Evolutionary conservation across 2,113 vertebrate species (phyloP).

Genomic region (Andinoacara biseriatus): DNA sequence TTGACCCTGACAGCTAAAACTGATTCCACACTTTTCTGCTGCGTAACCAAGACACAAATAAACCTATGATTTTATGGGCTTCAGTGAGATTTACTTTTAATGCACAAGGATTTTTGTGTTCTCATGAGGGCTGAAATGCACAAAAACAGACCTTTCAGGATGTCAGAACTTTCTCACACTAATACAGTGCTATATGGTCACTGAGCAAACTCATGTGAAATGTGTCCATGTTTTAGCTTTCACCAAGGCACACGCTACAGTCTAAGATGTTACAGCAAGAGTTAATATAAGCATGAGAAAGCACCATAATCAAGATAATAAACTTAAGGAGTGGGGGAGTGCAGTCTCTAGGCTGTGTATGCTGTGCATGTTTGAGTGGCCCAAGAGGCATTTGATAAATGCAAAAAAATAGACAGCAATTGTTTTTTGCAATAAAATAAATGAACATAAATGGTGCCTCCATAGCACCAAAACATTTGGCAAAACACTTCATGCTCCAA

Average conservation of each 20-base stretch:
- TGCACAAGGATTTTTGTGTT: conserved; percentile 28
- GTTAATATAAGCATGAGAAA: background rate
- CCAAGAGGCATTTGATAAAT: no score
- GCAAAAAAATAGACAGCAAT: no score
- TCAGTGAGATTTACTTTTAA: conserved; percentile 38
- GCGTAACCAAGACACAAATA: background rate
- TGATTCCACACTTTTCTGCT: background rate
- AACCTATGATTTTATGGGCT: background rate
- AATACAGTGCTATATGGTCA: no score
- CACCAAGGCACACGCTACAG: background rate
- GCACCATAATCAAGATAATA: background rate
- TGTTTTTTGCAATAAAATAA: background rate
- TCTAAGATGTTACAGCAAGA: background rate
- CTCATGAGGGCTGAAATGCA: conserved; percentile 16
- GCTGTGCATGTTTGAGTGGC: no score
- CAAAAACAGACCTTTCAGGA: conserved; percentile 3
- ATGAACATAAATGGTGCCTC: background rate
- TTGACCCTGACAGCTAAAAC: background rate
- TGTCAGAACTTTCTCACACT: no score
- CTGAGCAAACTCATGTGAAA: background rate
- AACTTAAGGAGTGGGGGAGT: background rate
- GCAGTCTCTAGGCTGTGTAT: background rate
- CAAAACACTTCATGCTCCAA: background rate
- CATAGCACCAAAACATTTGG: background rate
- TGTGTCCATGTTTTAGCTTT: background rate